Base-by-base conservation (phyloP, 2,888 invertebrate genomes). In the Invenusta paracnida region DNA sequence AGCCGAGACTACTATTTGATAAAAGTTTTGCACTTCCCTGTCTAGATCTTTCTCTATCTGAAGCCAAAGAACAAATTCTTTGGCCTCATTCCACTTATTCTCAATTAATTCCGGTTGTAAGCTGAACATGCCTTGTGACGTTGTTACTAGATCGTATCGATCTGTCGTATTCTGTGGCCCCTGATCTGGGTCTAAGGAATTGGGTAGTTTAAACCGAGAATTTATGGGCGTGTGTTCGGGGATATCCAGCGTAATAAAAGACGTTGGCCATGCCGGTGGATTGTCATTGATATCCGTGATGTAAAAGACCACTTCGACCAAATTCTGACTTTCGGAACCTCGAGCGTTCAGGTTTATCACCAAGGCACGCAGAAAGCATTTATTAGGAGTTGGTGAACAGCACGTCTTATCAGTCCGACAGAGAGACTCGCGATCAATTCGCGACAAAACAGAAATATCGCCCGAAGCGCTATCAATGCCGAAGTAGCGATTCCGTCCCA, bases 271-370 rank as follows among this genome's bases (percentile, higher is more conserved):
- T 0, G 27, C 0, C 2, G 86, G 86, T 5, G 85, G n/a, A 29
- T 86, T 86, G 79, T 86, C 86, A 67, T 86, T 86, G 23, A 86
- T 85, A 28, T 86, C 86, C 84, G 23, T 5, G 0, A 84, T 81
- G 0, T 27, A 30, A 1, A 83, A 5, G 0, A 25, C 73, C 0
- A 84, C 0, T 23, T 84, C 28, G n/a, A 84, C 27, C 13, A 67
- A 29, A 17, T 31, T 29, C 28, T 31, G 30, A 5, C 81, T 66
- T 5, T 81, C 31, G 1, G 23, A n/a, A 11, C 29, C 81, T 1
- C 23, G 83, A 1, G 25, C 48, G 0, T 30, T 48, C 11, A n/a
- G 0, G 83, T 83, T 66, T 0, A 83, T 25, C 0, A 83, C 83
- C 0, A 83, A 1, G 27, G 66, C 27, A 17, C 17, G 27, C 25